Evolutionary conservation across 2,797 vertebrate genomes (phyloP).

Genomic region (Cryptoblepharus egeriae): DNA sequence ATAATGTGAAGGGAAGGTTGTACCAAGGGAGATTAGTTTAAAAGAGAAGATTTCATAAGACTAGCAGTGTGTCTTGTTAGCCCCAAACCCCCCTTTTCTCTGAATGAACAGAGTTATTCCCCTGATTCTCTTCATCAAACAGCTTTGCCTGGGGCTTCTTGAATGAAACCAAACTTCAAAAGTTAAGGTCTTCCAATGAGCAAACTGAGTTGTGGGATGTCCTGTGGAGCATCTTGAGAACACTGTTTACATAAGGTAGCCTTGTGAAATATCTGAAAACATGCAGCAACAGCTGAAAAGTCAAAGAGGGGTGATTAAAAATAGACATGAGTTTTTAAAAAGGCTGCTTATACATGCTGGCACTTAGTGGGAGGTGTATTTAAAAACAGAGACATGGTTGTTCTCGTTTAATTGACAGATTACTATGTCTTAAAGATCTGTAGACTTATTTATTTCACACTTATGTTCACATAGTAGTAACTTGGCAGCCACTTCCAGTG

Average conservation of each 20-base stretch:
- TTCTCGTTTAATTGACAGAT: slow-evolving; percentile 37
- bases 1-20: slow-evolving; percentile 50
- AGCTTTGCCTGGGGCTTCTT: slow-evolving; percentile 59
- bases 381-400: slow-evolving; percentile 25
- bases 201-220: slow-evolving; percentile 36
- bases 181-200: slow-evolving; percentile 53
- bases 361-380: slow-evolving; percentile 52
- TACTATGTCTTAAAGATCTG: slow-evolving; percentile 8
- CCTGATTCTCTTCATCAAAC: slow-evolving; percentile 58
- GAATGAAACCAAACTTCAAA: slow-evolving; percentile 53
- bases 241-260: background rate
- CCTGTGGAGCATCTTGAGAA: slow-evolving; percentile 29
- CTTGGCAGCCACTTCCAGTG: background rate
- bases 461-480: background rate
- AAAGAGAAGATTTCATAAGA: slow-evolving; percentile 57
- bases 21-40: slow-evolving; percentile 47
- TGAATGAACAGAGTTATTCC: slow-evolving; percentile 53
- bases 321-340: background rate
- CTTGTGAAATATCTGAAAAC: background rate
- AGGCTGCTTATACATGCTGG: slow-evolving; percentile 2
- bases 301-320: background rate
- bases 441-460: background rate
- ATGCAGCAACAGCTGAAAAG: slow-evolving; percentile 20
- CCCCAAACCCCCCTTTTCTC: slow-evolving; percentile 38
- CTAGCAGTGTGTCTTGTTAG: slow-evolving; percentile 55